Conservation (phyloP, 2,797 vertebrate species). For the Pangasius larnaudii region DNA sequence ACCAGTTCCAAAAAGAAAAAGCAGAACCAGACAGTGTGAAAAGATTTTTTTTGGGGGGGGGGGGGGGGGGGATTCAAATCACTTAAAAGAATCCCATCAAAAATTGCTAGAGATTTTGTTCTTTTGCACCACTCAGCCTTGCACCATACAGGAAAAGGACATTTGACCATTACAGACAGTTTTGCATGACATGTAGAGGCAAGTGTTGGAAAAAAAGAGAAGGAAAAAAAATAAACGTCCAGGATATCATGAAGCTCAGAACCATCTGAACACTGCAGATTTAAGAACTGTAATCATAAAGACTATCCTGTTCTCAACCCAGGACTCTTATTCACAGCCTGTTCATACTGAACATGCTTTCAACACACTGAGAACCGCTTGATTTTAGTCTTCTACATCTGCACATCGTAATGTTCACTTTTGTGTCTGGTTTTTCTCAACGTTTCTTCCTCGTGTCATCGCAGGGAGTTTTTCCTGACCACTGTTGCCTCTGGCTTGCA, state of each 20-base stretch:
- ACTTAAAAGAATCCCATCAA: neutral
- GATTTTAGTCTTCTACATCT: slow-evolving; percentile 4
- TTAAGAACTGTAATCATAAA: neutral
- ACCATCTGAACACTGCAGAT: neutral
- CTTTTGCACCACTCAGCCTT: neutral
- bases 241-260: neutral
- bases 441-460: slow-evolving; percentile 14
- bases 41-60: too few relatives aligned
- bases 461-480: slow-evolving; percentile 16
- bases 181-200: neutral
- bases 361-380: neutral
- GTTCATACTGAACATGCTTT: neutral
- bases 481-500: slow-evolving; percentile 20
- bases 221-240: neutral
- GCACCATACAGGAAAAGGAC: neutral
- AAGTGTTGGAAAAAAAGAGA: neutral
- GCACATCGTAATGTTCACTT: slow-evolving; percentile 23
- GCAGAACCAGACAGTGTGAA: neutral
- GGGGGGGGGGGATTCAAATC: neutral
- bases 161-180: neutral
- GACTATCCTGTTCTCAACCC: neutral
- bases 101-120: neutral
- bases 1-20: neutral
- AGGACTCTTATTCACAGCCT: neutral
- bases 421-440: slow-evolving; percentile 22